Percentiles rank a stretch among this genome's conserved stretches.
phyloP scores from a whole-genome alignment of 2,797 vertebrate genomes.

The Tragopan temminckii region DNA sequence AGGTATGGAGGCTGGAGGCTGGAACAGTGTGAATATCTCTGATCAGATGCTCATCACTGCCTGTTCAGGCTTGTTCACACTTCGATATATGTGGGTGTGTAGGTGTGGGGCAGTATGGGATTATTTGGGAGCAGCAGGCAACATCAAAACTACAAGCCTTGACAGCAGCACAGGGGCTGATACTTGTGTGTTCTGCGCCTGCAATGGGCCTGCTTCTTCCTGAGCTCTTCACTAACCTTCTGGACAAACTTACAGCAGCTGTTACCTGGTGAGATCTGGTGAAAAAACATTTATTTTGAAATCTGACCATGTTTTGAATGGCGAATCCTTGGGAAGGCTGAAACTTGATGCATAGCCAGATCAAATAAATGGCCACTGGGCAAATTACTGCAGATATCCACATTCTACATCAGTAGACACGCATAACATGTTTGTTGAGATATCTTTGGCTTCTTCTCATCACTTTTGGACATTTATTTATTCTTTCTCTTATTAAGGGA shows the following conservation, averaged over 20 bases:
- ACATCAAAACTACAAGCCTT: neutral
- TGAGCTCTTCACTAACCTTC: neutral
- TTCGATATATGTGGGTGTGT: neutral
- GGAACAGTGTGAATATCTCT: neutral
- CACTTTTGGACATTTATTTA: neutral
- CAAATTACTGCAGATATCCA: neutral
- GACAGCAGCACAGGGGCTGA: neutral
- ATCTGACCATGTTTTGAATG: neutral
- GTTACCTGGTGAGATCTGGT: neutral
- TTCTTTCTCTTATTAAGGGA: neutral
- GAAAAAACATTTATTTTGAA: neutral
- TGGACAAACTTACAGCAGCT: neutral
- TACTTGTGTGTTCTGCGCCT: neutral
- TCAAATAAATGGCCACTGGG: neutral
- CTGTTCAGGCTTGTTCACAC: slow-evolving; percentile 44
- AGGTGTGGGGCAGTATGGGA: neutral
- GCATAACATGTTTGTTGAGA: neutral
- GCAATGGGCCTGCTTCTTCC: neutral
- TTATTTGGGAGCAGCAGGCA: slow-evolving; percentile 15
- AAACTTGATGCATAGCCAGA: neutral
- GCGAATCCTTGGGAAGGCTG: neutral
- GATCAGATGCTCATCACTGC: slow-evolving; percentile 48
- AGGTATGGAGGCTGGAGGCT: neutral
- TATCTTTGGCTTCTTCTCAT: neutral
- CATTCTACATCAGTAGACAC: neutral